A percentile compares a stretch with the other conserved stretches of the same genome.
These are phyloP conservation scores for Chloroceryle inda DNA, from an alignment of 2,797 vertebrate species.

Conservation along the genomic window DNA sequence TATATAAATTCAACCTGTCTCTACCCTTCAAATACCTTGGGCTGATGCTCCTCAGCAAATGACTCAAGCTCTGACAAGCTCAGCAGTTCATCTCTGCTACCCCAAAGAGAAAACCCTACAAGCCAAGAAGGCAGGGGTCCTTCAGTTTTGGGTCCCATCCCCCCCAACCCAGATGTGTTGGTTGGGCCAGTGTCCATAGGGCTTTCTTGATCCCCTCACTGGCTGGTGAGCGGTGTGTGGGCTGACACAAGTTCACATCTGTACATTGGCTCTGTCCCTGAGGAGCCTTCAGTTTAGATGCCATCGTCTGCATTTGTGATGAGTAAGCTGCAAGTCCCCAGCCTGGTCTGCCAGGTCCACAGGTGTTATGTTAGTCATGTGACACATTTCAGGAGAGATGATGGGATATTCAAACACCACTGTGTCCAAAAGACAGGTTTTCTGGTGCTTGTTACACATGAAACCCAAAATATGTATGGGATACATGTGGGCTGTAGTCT, in stretches of 20 bases:
- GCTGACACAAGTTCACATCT: background rate
- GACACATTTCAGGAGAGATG: background rate
- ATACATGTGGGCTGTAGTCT: background rate
- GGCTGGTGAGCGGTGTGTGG: background rate
- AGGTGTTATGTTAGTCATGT: background rate
- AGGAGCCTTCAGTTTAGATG: background rate
- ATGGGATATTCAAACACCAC: background rate
- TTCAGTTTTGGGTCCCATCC: background rate
- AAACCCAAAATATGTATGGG: background rate
- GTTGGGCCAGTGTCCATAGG: background rate
- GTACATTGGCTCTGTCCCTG: background rate
- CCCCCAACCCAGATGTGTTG: background rate
- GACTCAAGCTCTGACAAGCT: background rate
- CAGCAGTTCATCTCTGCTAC: background rate
- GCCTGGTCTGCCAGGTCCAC: background rate
- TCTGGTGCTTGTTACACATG: background rate
- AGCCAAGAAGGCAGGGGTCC: background rate
- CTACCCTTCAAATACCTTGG: background rate
- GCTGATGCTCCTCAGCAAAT: background rate
- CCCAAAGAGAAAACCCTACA: background rate
- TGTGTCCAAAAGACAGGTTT: background rate
- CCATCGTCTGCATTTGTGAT: background rate
- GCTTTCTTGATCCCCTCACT: background rate
- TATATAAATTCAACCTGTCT: background rate
- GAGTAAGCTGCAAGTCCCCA: constrained; percentile 27